phyloP scores from a whole-genome alignment of 2,888 invertebrate genomes.

The Lasius fuliginosus region DNA sequence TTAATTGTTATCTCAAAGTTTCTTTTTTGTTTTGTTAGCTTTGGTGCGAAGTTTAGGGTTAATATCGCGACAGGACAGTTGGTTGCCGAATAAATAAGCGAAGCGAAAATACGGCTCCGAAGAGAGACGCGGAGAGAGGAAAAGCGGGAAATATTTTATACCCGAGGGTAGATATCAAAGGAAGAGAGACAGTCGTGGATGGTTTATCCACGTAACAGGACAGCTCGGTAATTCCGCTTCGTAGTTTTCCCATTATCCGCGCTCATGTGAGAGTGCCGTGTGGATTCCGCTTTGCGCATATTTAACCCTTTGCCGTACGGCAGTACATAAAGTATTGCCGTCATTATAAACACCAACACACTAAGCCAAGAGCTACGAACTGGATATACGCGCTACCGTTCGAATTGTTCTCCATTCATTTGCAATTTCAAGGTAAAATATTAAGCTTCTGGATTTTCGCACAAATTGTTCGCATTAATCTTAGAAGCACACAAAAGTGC shows the following conservation, averaged over 20 bases:
- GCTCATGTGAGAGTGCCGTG: conserved; percentile 43
- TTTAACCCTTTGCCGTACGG: conserved; percentile 55
- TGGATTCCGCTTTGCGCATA: conserved; percentile 54
- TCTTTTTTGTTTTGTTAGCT: background rate
- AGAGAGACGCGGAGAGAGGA: background rate
- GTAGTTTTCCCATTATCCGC: conserved; percentile 60
- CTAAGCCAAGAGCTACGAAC: conserved; percentile 22
- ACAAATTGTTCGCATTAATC: conserved; percentile 24
- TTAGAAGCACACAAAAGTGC: background rate
- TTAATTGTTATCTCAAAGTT: background rate
- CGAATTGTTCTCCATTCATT: conserved; percentile 35
- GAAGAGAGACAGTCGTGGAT: conserved; percentile 45
- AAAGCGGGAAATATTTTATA: conserved; percentile 45
- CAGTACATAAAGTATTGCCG: conserved; percentile 46
- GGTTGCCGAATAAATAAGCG: conserved; percentile 42
- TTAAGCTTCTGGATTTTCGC: conserved; percentile 19
- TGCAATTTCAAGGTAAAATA: conserved; percentile 52
- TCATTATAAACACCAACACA: conserved; percentile 50
- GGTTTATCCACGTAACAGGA: conserved; percentile 58
- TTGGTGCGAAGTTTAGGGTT: background rate
- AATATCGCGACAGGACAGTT: conserved; percentile 48
- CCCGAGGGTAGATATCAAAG: conserved; percentile 41
- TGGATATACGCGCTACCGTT: conserved; percentile 22
- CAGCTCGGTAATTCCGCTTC: conserved; percentile 54
- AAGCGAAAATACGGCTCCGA: conserved; percentile 41